These are phyloP conservation scores for Syrphus vitripennis DNA, from an alignment of 2,888 invertebrate species.

Conservation along the genomic window DNA sequence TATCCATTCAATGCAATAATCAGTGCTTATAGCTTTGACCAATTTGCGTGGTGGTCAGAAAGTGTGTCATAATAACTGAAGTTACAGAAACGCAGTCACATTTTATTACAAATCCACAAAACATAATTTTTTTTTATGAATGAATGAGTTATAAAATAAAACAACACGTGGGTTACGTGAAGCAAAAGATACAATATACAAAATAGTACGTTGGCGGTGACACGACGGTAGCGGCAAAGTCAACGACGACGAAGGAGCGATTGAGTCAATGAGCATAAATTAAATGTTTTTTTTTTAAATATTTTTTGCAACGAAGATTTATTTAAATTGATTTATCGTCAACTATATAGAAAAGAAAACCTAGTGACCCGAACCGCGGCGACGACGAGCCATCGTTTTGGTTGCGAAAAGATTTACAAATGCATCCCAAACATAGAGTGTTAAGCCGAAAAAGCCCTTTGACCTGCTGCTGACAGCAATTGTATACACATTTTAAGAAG, in stretches of 20 bases:
- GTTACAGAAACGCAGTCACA: slow-evolving; percentile 15
- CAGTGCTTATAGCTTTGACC: background rate
- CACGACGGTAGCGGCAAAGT: no score
- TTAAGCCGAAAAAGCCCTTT: slow-evolving; percentile 30
- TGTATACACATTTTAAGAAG: background rate
- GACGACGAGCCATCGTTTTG: background rate
- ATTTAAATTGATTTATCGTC: background rate
- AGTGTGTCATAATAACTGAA: slow-evolving; percentile 10
- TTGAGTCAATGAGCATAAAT: background rate
- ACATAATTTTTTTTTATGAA: slow-evolving; percentile 40
- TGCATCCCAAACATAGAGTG: slow-evolving; percentile 16
- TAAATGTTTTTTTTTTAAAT: background rate
- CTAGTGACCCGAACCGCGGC: background rate
- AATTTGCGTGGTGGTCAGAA: slow-evolving; percentile 25
- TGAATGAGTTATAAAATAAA: slow-evolving; percentile 10
- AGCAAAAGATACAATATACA: slow-evolving; percentile 17
- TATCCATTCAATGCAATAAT: background rate
- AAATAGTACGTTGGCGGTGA: slow-evolving; percentile 28
- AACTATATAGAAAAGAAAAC: no score
- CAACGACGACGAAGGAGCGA: background rate
- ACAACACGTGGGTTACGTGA: slow-evolving; percentile 48
- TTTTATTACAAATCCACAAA: slow-evolving; percentile 4
- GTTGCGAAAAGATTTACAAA: slow-evolving; percentile 20
- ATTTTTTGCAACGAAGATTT: background rate
- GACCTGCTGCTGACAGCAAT: slow-evolving; percentile 13